Evolutionary conservation across 2,797 vertebrate species (phyloP).

Genomic region (Anas georgica): DNA sequence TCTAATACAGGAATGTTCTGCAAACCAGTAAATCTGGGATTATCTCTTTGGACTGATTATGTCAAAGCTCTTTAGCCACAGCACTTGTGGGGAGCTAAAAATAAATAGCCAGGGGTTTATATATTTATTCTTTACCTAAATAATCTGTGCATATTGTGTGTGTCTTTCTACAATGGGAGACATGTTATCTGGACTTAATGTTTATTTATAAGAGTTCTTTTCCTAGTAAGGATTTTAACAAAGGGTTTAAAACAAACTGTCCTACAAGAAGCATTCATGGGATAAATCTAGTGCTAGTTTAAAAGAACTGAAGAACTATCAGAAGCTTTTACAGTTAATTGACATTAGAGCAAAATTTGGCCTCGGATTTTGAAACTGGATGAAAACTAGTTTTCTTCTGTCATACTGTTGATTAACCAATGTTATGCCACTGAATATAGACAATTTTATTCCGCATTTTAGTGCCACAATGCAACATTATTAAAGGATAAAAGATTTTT

Average conservation of each 20-base stretch:
- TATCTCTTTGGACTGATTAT: constrained; percentile 77
- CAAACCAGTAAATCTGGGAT: constrained; percentile 77
- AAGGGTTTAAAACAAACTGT: not conserved
- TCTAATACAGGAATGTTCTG: constrained; percentile 75
- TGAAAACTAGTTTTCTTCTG: not conserved
- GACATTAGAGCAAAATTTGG: not conserved
- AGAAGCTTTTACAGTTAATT: not conserved
- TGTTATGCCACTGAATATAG: not conserved
- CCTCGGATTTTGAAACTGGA: not conserved
- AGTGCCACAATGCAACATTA: not conserved
- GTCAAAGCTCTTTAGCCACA: constrained; percentile 77
- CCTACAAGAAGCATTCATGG: fast-evolving
- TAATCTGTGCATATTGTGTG: constrained; percentile 18
- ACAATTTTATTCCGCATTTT: not conserved
- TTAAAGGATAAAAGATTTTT: not conserved
- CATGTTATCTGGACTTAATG: not conserved
- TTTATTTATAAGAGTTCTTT: constrained; percentile 59
- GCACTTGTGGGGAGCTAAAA: constrained; percentile 72
- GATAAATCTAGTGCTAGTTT: not conserved
- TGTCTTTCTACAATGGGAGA: constrained; percentile 3
- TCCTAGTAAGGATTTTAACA: constrained; percentile 44
- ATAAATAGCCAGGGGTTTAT: constrained; percentile 34
- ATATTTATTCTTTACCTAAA: constrained; percentile 44
- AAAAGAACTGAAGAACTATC: not conserved
- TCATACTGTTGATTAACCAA: not conserved